Evolutionary conservation across 2,797 vertebrate species (phyloP).

Genomic region (Carcharodon carcharias): DNA sequence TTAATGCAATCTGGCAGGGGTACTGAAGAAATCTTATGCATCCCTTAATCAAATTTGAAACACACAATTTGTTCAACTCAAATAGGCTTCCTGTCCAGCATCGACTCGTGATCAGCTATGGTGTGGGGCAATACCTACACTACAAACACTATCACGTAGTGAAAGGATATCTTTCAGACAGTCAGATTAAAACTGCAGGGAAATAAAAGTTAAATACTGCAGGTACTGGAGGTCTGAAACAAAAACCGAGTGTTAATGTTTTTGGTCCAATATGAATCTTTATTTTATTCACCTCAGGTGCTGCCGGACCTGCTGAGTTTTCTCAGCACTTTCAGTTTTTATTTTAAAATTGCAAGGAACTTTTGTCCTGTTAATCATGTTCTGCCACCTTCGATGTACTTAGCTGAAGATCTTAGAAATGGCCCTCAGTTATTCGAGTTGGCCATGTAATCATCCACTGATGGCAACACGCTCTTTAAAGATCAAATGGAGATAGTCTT

Average conservation of each 20-base stretch:
- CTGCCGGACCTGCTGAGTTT: too few relatives aligned
- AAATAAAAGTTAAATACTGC: too few relatives aligned
- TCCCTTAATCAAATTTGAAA: not conserved
- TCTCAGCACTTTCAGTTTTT: too few relatives aligned
- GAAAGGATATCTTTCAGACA: not conserved
- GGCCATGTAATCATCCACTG: not conserved
- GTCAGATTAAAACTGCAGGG: not conserved
- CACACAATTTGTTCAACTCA: not conserved
- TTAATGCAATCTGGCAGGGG: not conserved
- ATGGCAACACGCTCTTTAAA: not conserved
- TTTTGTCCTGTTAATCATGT: not conserved
- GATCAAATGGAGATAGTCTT: conserved; percentile 1
- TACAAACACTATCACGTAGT: not conserved
- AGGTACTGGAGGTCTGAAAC: too few relatives aligned
- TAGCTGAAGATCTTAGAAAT: conserved; percentile 11
- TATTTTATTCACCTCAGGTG: too few relatives aligned
- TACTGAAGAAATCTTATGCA: not conserved
- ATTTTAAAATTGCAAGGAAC: not conserved
- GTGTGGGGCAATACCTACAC: not conserved
- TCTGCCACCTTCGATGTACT: not conserved
- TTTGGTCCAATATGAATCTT: too few relatives aligned
- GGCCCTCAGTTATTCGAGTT: not conserved
- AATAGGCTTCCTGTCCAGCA: not conserved
- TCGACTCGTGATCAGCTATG: too few relatives aligned
- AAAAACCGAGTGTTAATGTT: too few relatives aligned